These are phyloP conservation scores for Luscinia megarhynchos DNA, from an alignment of 2,797 vertebrate species.

Conservation along the genomic window DNA sequence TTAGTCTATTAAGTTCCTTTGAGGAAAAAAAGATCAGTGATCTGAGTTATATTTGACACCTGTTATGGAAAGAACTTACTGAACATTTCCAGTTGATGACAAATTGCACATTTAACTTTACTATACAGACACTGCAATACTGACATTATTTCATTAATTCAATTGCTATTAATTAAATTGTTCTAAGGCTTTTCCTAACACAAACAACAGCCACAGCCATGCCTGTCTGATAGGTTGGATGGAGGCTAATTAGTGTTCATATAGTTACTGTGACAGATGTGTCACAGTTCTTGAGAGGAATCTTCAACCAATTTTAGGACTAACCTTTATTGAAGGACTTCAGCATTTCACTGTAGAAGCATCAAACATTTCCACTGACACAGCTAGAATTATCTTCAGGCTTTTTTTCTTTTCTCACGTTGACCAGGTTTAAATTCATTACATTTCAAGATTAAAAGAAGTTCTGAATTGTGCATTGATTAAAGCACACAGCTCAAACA, in stretches of 20 bases:
- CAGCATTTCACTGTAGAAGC: not conserved
- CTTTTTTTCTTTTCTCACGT: not conserved
- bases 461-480: not conserved
- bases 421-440: not conserved
- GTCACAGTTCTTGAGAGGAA: not conserved
- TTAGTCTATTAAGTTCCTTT: not conserved
- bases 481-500: not conserved
- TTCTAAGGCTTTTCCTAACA: not conserved
- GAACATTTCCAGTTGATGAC: not conserved
- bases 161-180: not conserved
- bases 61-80: not conserved
- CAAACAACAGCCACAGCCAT: not conserved
- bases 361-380: not conserved
- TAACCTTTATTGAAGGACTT: not conserved
- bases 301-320: not conserved
- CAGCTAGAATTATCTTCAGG: not conserved
- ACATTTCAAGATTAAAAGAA: not conserved
- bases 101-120: not conserved
- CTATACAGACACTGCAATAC: not conserved
- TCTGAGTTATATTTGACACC: not conserved
- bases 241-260: not conserved
- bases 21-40: not conserved
- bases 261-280: not conserved
- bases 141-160: not conserved
- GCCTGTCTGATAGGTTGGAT: not conserved